A percentile compares a stretch with the other conserved stretches of the same genome.
Evolutionary conservation across 2,113 vertebrate species (phyloP).

Genomic region (Seriola quinqueradiata): DNA sequence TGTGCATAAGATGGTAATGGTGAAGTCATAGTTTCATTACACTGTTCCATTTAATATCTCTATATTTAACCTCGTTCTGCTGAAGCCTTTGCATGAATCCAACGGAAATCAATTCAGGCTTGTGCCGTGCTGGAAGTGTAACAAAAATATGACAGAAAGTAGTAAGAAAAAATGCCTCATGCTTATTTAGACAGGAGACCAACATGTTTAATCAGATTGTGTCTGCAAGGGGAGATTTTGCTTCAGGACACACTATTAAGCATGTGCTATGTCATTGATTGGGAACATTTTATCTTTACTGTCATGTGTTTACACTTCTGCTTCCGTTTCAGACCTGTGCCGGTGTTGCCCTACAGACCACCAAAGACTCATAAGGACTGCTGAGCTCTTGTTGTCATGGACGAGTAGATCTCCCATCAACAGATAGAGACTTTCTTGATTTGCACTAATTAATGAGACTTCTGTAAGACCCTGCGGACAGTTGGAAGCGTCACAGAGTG

Average conservation of each 20-base stretch:
- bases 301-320: background rate
- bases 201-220: background rate
- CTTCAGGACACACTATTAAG: too few relatives aligned
- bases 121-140: background rate
- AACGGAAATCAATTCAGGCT: background rate
- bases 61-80: background rate
- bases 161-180: background rate
- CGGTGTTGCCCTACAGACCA: conserved; percentile 82
- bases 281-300: background rate
- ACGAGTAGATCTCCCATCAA: conserved; percentile 55
- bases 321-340: conserved; percentile 84
- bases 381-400: conserved; percentile 72
- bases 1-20: background rate
- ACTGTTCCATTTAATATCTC: background rate
- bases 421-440: conserved; percentile 83
- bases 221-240: background rate
- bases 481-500: conserved; percentile 52
- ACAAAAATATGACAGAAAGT: too few relatives aligned
- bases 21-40: background rate
- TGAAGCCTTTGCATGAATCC: background rate
- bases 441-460: conserved; percentile 89
- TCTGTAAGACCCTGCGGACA: conserved; percentile 59
- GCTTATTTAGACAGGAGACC: background rate
- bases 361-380: conserved; percentile 76
- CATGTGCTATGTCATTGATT: background rate